phyloP scores from a whole-genome alignment of 2,888 invertebrate species.

The Xestia sexstrigata region DNA sequence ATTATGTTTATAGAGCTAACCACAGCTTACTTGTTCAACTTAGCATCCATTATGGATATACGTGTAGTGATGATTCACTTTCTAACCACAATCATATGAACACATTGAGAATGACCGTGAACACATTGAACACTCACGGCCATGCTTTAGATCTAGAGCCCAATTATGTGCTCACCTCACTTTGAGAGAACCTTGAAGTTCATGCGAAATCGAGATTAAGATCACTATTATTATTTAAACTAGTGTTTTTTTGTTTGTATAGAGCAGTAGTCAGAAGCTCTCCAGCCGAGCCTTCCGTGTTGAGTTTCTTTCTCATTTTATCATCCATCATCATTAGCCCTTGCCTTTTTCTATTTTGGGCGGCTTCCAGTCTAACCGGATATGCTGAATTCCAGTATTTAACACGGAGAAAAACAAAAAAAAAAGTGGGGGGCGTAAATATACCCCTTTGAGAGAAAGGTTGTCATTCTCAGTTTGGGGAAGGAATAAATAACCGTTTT shows the following conservation, averaged over 20 bases:
- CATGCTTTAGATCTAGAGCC: conserved; percentile 21
- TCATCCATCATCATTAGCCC: neutral
- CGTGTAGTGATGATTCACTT: conserved; percentile 22
- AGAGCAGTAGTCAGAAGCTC: neutral
- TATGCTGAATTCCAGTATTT: too few relatives aligned
- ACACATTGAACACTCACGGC: conserved; percentile 22
- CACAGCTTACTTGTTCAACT: neutral
- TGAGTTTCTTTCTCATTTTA: conserved; percentile 8
- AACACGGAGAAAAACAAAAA: too few relatives aligned
- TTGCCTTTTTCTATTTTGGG: neutral
- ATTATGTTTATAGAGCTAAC: neutral
- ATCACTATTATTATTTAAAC: conserved; percentile 16
- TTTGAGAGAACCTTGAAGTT: conserved; percentile 39
- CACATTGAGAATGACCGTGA: conserved; percentile 28
- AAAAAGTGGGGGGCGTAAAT: too few relatives aligned
- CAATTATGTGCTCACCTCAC: conserved; percentile 41
- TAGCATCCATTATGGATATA: neutral
- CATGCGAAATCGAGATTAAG: conserved; percentile 46
- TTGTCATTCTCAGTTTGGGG: neutral
- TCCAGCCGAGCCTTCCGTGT: neutral
- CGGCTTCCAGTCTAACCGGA: neutral
- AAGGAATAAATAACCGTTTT: neutral
- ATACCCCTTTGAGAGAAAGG: neutral
- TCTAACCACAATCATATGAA: conserved; percentile 25
- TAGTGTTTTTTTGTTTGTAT: neutral